Conservation (phyloP, 1,140 invertebrate species). For the Zelostemma sp. region DNA sequence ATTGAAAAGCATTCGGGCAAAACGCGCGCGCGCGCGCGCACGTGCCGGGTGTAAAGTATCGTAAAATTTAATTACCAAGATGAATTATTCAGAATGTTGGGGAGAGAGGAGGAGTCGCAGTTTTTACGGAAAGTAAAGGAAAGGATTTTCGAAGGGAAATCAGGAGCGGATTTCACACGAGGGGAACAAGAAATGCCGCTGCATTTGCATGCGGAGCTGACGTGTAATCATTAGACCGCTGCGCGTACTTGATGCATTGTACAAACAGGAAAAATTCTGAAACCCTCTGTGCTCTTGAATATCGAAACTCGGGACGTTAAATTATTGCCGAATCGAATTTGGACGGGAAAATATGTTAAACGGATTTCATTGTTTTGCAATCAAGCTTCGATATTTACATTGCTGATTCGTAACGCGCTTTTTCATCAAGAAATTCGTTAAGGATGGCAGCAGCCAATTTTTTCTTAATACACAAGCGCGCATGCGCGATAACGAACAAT, state of each 20-base stretch:
- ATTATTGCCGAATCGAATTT: not conserved
- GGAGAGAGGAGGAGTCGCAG: not conserved
- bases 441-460: too few species aligned
- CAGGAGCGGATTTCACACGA: not conserved
- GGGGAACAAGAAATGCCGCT: not conserved
- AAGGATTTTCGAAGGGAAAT: conserved; percentile 5
- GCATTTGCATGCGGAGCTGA: conserved; percentile 1
- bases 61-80: conserved; percentile 11
- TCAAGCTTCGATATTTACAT: too few species aligned
- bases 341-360: conserved; percentile 7
- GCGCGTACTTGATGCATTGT: not conserved
- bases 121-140: not conserved
- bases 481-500: conserved; percentile 25
- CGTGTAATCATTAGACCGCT: not conserved
- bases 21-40: too few species aligned
- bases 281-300: not conserved
- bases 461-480: too few species aligned
- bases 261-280: not conserved
- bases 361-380: conserved; percentile 41
- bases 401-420: too few species aligned
- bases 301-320: not conserved
- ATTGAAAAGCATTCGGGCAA: conserved; percentile 6
- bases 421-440: too few species aligned
- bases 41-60: conserved; percentile 6
- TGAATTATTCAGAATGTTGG: conserved; percentile 11